Conservation (phyloP, 23 tunicate species). For the Ciona savignyi region DNA sequence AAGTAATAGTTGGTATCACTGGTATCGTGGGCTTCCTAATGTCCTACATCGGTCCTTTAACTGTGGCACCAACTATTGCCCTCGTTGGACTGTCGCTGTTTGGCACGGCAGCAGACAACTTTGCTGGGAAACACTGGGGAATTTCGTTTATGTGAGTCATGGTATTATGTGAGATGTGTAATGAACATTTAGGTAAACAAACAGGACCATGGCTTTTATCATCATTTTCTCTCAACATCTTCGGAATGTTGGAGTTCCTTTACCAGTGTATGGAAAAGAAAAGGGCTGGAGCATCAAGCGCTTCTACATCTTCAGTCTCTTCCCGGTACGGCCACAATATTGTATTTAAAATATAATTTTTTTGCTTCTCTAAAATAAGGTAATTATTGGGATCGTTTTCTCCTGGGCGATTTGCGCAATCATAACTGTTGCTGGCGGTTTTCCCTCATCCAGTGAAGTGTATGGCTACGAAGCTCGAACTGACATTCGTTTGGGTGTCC, state of each 20-base stretch:
- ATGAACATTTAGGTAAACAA: not conserved
- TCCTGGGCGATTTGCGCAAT: slow-evolving; percentile 61
- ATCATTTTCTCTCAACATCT: slow-evolving; percentile 75
- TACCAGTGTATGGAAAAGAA: slow-evolving; percentile 16
- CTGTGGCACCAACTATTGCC: slow-evolving; percentile 82
- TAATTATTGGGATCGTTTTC: slow-evolving; percentile 44
- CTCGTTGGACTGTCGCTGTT: slow-evolving; percentile 67
- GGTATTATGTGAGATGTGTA: not conserved
- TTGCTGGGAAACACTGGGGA: slow-evolving; percentile 72
- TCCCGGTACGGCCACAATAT: slow-evolving; percentile 33
- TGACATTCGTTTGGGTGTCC: slow-evolving; percentile 45
- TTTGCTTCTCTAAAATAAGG: slow-evolving; percentile 7
- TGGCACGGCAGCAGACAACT: slow-evolving; percentile 34
- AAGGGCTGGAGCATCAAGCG: slow-evolving; percentile 1
- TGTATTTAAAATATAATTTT: slow-evolving; percentile 1
- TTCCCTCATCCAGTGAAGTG: slow-evolving; percentile 23
- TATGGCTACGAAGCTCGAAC: slow-evolving; percentile 72
- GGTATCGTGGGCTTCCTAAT: slow-evolving; percentile 76
- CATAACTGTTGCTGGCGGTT: slow-evolving; percentile 62
- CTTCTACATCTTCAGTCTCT: slow-evolving; percentile 45
- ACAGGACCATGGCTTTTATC: slow-evolving; percentile 55
- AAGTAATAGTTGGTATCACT: slow-evolving; percentile 66
- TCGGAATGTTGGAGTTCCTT: slow-evolving; percentile 38
- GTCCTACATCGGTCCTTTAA: slow-evolving; percentile 69
- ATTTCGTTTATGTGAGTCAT: slow-evolving; percentile 51